Percentiles rank a stretch among this genome's conserved stretches.
Conservation (phyloP, 2,888 invertebrate species). For the Malthinus seriepunctatus region DNA sequence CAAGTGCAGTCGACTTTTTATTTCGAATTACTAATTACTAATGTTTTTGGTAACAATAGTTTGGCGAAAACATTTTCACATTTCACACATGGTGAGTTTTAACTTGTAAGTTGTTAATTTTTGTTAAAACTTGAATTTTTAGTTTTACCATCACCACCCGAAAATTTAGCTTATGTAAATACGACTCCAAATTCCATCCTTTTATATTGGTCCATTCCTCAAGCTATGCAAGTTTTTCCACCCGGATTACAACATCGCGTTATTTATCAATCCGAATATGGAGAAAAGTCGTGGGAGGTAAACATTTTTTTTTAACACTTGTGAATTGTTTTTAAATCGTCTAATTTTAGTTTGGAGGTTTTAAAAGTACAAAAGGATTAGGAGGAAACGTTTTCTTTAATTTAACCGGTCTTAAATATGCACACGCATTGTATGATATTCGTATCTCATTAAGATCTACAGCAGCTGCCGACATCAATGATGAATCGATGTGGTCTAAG, state of each 20-base stretch:
- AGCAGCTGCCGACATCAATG: conserved; percentile 54
- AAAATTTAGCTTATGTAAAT: conserved; percentile 53
- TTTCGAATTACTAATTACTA: conserved; percentile 64
- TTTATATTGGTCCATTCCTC: conserved; percentile 57
- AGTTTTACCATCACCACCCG: conserved; percentile 59
- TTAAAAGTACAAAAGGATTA: conserved; percentile 1
- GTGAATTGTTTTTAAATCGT: neutral
- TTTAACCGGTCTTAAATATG: conserved; percentile 64
- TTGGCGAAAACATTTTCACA: conserved; percentile 64
- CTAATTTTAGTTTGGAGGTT: conserved; percentile 25
- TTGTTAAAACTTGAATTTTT: conserved; percentile 28
- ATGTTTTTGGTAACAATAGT: conserved; percentile 61
- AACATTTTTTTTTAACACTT: conserved; percentile 8
- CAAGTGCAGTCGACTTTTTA: conserved; percentile 58
- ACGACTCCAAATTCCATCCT: conserved; percentile 56
- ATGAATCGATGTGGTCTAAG: conserved; percentile 71
- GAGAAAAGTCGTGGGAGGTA: conserved; percentile 54
- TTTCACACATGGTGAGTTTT: conserved; percentile 55
- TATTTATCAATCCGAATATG: conserved; percentile 58
- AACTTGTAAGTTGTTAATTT: conserved; percentile 8
- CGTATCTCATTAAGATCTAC: conserved; percentile 68
- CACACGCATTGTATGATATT: conserved; percentile 72
- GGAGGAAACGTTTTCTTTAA: conserved; percentile 43
- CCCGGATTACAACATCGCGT: conserved; percentile 57
- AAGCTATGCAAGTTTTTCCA: conserved; percentile 57